A percentile compares a stretch with the other conserved stretches of the same genome.
Conservation (phyloP, 2,888 invertebrate genomes). For the Cryptocephalus moraei region DNA sequence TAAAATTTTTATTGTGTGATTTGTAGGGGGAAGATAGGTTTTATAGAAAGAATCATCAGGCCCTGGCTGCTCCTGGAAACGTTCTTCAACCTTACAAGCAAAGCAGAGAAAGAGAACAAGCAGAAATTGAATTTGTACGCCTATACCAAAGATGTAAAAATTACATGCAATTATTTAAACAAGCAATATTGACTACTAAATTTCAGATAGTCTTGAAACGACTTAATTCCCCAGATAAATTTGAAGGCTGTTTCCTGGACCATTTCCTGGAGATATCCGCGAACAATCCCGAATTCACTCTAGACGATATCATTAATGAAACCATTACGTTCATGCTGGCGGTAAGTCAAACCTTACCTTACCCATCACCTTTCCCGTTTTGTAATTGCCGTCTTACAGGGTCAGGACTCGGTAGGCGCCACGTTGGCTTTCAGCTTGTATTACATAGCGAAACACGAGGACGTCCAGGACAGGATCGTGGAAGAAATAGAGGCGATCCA, state of each 20-base stretch:
- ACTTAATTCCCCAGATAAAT: constrained; percentile 41
- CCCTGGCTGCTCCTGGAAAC: constrained; percentile 49
- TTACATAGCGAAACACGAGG: constrained; percentile 43
- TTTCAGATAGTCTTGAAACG: constrained; percentile 19
- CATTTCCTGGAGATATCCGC: constrained; percentile 45
- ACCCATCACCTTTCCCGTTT: neutral
- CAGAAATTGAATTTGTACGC: constrained; percentile 41
- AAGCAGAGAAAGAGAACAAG: constrained; percentile 40
- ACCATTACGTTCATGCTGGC: constrained; percentile 54
- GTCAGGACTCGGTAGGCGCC: constrained; percentile 52
- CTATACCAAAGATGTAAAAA: constrained; percentile 37
- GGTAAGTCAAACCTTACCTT: constrained; percentile 22
- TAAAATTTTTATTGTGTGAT: constrained; percentile 1
- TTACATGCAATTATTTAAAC: neutral
- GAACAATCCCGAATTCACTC: constrained; percentile 38
- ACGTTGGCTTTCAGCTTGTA: constrained; percentile 47
- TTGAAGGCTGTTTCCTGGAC: constrained; percentile 37
- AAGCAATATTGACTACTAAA: neutral
- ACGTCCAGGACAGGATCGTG: constrained; percentile 40
- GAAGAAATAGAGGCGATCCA: constrained; percentile 36
- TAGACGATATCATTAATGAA: constrained; percentile 49
- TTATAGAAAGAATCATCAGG: constrained; percentile 40
- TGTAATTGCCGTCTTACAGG: constrained; percentile 26
- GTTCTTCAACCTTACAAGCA: constrained; percentile 43
- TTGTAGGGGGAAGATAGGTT: constrained; percentile 44